Percentiles rank a stretch among this genome's conserved stretches.
These are phyloP conservation scores for Corynorhinus townsendii DNA, from an alignment of 2,113 vertebrate species.

Conservation along the genomic window DNA sequence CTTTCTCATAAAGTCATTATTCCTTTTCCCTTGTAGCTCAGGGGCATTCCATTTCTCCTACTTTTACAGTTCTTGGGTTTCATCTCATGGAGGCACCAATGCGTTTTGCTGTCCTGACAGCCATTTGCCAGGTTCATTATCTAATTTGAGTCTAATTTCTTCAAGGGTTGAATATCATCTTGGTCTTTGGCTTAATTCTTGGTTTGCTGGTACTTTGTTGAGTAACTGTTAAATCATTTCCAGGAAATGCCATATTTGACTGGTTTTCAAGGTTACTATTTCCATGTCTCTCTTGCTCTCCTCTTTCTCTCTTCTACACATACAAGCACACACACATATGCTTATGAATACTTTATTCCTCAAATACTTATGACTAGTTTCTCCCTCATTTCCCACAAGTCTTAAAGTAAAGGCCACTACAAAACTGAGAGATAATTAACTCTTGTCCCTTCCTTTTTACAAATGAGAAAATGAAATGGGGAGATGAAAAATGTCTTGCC, in stretches of 20 bases:
- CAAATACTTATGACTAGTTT: neutral
- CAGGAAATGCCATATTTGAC: neutral
- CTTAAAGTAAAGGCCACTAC: neutral
- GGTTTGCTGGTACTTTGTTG: neutral
- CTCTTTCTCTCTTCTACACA: neutral
- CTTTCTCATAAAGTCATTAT: neutral
- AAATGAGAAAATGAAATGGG: neutral
- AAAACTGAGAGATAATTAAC: conserved; percentile 8
- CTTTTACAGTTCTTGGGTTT: conserved; percentile 1
- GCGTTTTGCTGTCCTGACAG: neutral
- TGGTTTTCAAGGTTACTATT: neutral
- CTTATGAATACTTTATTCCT: neutral
- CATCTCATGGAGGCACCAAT: neutral
- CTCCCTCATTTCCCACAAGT: neutral
- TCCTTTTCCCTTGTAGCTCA: neutral
- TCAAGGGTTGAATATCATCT: neutral
- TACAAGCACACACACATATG: neutral
- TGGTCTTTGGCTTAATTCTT: conserved; percentile 5
- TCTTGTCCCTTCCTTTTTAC: neutral
- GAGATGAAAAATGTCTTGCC: neutral
- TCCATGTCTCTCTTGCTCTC: neutral
- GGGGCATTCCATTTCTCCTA: neutral
- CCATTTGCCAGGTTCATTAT: neutral
- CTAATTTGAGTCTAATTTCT: conserved; percentile 4
- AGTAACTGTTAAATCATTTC: neutral